Evolutionary conservation across 1,140 invertebrate genomes (phyloP), one percentile per base, ranked within the genome.

Genomic region (Heterodera schachtii): DNA sequence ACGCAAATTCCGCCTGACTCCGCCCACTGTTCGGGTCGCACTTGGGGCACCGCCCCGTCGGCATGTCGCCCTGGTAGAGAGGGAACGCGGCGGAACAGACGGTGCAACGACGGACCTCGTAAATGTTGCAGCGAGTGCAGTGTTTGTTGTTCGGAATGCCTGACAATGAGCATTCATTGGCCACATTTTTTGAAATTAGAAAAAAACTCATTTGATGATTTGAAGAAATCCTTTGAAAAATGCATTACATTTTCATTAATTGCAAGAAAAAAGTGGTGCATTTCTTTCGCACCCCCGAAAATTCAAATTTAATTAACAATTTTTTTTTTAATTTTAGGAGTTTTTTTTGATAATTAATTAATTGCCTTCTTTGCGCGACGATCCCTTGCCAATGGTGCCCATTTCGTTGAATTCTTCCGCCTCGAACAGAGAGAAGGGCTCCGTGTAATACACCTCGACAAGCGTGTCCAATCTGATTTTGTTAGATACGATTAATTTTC

Each of bases 61-160:
- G 13, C 31, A 31, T 19, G 57, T 64, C 57, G 57, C 57, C 57
- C 57, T 5, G 57, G 19, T 64, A 64, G 57, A 31, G 43, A 1
- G 69, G 44, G 44, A 71, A 71, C 69, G 69, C 1, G 21, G 3
- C 16, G 21, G 69, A 13, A n/a, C 69, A 71, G 31, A 13, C 3
- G 31, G 21, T 13, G 19, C 69, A 71, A 3, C 44, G 69, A 11
- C 44, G 31, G 21, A 71, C 44, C 9, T 71, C 41, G 44, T 71
- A 71, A 71, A 71, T 71, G 69, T 78, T 78, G 64, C 77, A 78
- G 3, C 49, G 52, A 13, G 31, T 69, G 41, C 77, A 78, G 1
- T 64, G 19, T 69, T 78, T 78, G 70, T 78, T 78, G 57, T 78
- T 78, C 70, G 77, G 77, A 71, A 78, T 60, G 7, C 77, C 77